Base-by-base conservation (phyloP, 2,113 vertebrate species). In the Python bivittatus region DNA sequence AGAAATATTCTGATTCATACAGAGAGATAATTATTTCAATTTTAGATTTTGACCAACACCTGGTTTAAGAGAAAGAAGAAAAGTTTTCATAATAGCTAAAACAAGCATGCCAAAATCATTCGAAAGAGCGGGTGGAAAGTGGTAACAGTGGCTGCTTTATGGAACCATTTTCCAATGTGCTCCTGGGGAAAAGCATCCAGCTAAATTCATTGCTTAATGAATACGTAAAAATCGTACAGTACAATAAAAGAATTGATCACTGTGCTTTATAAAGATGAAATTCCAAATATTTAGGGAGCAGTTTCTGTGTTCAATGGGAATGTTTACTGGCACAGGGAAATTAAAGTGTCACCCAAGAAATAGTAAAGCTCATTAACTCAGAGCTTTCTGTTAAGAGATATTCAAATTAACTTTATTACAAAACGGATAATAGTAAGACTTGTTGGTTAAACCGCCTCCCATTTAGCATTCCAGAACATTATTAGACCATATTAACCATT, bases 331-430 rank as follows among this genome's bases (percentile, higher is more conserved):
- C 97, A 96, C 84, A 38, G 84, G 72, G 91, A 96, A 95, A 98
- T 97, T 96, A 97, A 97, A 96, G 92, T 97, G 95, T 95, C 96
- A 96, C 90, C 95, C 91, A 42, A 95, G 94, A 98, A 97, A 97
- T 94, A 97, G 84, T 96, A 97, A 96, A 97, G 93, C 94, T 97
- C 93, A 97, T 97, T 97, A 97, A 93, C 29, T 89, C 86, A 0
- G 97, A 97, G 90, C 96, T 97, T 96, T 93, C 94, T 94, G 96
- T 96, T 95, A 97, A 97, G 96, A 95, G 91, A 93, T 79, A 79
- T 97, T 33, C 93, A 88, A 97, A 96, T 94, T 96, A 95, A 93
- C 92, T 97, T 97, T 96, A 96, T 9, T 94, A 91, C 91, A 58
- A 90, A 92, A 96, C 93, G 90, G 56, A 86, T 93, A 96, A 96